These are phyloP conservation scores for Xenotilapia caudafasciata DNA, from an alignment of 2,113 vertebrate genomes.

Conservation along the genomic window DNA sequence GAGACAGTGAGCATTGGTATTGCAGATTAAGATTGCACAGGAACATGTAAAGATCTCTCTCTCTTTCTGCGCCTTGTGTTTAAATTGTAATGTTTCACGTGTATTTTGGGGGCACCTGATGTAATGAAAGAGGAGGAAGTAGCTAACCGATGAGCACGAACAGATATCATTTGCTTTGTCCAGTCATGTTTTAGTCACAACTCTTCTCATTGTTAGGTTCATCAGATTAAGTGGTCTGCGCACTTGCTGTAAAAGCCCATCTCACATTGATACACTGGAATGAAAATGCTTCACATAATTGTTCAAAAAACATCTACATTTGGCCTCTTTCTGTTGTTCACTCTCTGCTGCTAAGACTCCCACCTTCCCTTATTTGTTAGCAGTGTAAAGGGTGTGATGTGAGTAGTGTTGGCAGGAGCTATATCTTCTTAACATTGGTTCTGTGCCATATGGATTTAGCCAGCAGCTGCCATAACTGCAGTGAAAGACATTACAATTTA, in stretches of 20 bases:
- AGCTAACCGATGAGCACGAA: background rate
- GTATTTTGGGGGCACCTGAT: background rate
- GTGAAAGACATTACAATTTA: background rate
- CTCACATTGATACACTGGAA: background rate
- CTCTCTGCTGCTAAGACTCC: background rate
- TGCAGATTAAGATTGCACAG: background rate
- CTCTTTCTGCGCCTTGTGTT: background rate
- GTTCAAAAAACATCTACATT: fast-evolving
- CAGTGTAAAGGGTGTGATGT: background rate
- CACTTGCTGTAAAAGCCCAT: background rate
- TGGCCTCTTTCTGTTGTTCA: background rate
- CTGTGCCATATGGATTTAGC: background rate
- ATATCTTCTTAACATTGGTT: background rate
- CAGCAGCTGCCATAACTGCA: background rate
- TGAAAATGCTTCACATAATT: background rate
- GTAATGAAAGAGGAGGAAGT: background rate
- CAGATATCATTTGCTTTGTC: background rate
- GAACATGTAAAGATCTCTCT: fast-evolving
- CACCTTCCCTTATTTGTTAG: background rate
- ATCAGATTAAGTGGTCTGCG: background rate
- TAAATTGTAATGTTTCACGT: background rate
- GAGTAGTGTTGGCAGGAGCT: background rate
- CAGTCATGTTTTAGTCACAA: background rate
- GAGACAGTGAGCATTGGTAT: background rate
- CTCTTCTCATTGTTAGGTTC: background rate